Base-by-base conservation (phyloP, 2,797 vertebrate genomes). In the Lepus oiostolus region DNA sequence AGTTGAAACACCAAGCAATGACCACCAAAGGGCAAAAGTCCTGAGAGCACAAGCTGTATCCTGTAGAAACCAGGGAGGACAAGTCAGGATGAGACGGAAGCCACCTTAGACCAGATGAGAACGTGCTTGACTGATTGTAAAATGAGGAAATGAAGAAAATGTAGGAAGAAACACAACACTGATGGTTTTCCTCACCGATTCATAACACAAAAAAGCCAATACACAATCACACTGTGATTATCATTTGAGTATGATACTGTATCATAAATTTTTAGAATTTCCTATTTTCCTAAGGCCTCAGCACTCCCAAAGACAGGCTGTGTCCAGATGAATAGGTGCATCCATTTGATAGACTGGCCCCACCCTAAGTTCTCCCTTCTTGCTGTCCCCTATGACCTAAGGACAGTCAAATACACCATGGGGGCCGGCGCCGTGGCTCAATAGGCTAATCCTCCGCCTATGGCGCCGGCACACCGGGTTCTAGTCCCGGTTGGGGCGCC, bases 301-400 rank as follows among this genome's bases (percentile, higher is more conserved):
- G 5, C 62, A 32, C 83, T 2, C 10, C 38, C 30, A 42, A 30
- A 75, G 50, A 9, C 6, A 70, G 26, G 7, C 50, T n/a, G 7
- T 21, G 2, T 32, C 47, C 9, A 52, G 13, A 3, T 35, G 24
- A 22, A 4, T 35, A n/a, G 3, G 11, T 14, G n/a, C 8, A 63
- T 5, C 24, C n/a, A 0, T 22, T 0, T 30, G 1, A 4, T 16
- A 22, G 62, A 32, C 6, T 54, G 30, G 28, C 16, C 38, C 13
- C n/a, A 1, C 19, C 14, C 0, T 12, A 70, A 30, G 52, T 26
- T 54, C 3, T 21, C 11, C 42, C 26, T 30, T 65, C 24, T 82
- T 84, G 16, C 5, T 21, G 28, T 79, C 5, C 10, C 30, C 13
- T n/a, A 14, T 24, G 32, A 63, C 22, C 4, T 9, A 10, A n/a